phyloP scores from a whole-genome alignment of 2,113 vertebrate genomes.

The Marmota flaviventris region DNA sequence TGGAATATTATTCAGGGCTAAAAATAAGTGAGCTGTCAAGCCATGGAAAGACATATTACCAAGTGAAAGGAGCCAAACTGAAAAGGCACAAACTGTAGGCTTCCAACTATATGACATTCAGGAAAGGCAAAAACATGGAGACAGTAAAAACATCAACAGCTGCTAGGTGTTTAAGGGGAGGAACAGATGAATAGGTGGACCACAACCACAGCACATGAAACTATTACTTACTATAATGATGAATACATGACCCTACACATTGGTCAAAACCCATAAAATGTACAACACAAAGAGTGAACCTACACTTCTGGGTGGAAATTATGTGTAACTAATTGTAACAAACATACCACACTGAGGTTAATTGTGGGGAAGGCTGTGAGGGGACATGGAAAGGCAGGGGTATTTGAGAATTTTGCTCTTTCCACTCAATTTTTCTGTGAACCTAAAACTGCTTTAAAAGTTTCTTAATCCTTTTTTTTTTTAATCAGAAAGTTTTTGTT shows the following conservation, averaged over 20 bases:
- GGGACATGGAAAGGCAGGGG: background rate
- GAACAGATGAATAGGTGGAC: background rate
- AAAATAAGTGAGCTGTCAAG: background rate
- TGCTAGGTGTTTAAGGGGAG: background rate
- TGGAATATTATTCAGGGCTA: background rate
- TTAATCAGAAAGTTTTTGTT: background rate
- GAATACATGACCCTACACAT: background rate
- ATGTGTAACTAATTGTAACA: background rate
- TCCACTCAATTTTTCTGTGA: background rate
- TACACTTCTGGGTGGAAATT: background rate
- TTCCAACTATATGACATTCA: background rate
- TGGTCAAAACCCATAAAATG: background rate
- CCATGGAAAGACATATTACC: background rate
- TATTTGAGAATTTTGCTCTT: background rate
- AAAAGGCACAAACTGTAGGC: background rate
- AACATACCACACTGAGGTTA: background rate
- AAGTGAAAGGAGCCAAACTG: background rate
- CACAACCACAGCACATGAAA: background rate
- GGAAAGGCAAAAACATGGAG: background rate
- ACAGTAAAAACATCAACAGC: background rate
- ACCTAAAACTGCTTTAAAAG: background rate
- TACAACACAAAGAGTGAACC: background rate
- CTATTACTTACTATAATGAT: background rate
- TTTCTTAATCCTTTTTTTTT: background rate
- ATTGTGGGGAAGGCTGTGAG: background rate